phyloP scores from a whole-genome alignment of 2,113 vertebrate genomes.

The Monopterus albus region DNA sequence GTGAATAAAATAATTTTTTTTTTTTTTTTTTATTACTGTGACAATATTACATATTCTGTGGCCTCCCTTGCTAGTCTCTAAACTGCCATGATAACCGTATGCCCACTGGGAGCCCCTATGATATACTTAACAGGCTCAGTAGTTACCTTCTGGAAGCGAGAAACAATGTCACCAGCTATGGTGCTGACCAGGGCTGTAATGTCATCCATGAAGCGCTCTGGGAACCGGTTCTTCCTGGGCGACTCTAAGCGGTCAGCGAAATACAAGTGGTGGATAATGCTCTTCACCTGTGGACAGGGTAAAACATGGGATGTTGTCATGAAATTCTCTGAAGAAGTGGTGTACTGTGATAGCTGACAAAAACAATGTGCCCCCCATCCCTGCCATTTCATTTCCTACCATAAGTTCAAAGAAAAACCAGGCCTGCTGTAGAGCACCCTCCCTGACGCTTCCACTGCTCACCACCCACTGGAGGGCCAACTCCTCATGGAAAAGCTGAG shows the following conservation, averaged over 20 bases:
- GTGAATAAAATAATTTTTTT: too few relatives aligned
- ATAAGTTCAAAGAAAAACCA: slow-evolving; percentile 99
- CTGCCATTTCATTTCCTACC: slow-evolving; percentile 86
- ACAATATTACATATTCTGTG: too few relatives aligned
- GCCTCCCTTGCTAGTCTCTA: too few relatives aligned
- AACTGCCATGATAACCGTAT: too few relatives aligned
- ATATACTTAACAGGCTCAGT: neutral
- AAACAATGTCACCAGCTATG: slow-evolving; percentile 93
- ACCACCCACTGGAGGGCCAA: slow-evolving; percentile 99
- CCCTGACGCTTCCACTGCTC: slow-evolving; percentile 96
- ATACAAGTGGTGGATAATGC: slow-evolving; percentile 98
- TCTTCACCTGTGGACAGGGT: slow-evolving; percentile 88
- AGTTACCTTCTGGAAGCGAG: slow-evolving; percentile 96
- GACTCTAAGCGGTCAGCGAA: slow-evolving; percentile 96
- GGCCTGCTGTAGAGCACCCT: slow-evolving; percentile 95
- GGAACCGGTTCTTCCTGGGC: slow-evolving; percentile 93
- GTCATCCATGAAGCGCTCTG: slow-evolving; percentile 99
- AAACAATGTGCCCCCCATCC: neutral
- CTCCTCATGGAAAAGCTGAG: slow-evolving; percentile 96
- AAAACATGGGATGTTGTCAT: neutral
- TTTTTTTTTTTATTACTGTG: too few relatives aligned
- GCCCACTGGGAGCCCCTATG: neutral
- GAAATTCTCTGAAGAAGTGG: neutral
- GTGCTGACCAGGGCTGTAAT: slow-evolving; percentile 96
- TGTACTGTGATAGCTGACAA: neutral